A percentile compares a stretch with the other conserved stretches of the same genome.
These are phyloP conservation scores for Clamator glandarius DNA, from an alignment of 2,797 vertebrate species.

Conservation along the genomic window DNA sequence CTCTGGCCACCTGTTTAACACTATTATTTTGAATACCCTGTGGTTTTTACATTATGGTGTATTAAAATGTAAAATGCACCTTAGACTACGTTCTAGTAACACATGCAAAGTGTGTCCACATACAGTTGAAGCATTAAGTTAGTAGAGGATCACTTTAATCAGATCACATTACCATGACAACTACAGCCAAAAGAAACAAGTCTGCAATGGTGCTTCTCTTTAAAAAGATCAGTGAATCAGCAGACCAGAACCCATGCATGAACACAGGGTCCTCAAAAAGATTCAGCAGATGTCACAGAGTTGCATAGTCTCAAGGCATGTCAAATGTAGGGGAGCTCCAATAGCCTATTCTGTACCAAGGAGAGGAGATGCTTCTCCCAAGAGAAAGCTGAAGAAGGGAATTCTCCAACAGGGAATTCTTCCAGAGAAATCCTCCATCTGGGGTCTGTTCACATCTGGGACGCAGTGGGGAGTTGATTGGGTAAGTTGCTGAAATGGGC, in stretches of 20 bases:
- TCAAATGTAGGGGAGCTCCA: not conserved
- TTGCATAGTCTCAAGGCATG: not conserved
- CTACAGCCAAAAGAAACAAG: not conserved
- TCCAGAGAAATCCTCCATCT: not conserved
- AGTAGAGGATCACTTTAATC: not conserved
- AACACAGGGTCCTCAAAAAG: not conserved
- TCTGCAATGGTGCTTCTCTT: not conserved
- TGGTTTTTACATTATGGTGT: not conserved
- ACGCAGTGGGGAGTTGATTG: not conserved
- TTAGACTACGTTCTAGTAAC: not conserved
- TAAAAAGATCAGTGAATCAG: not conserved
- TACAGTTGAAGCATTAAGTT: not conserved
- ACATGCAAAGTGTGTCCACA: not conserved
- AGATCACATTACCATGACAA: not conserved
- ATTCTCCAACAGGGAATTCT: not conserved
- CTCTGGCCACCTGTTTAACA: not conserved
- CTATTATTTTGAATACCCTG: not conserved
- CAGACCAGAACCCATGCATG: not conserved
- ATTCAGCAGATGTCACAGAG: not conserved
- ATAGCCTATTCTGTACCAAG: not conserved
- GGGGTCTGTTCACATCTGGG: not conserved
- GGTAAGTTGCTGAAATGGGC: not conserved
- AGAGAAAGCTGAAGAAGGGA: not conserved
- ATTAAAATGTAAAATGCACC: not conserved
- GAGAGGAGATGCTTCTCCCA: not conserved